These are phyloP conservation scores for Nephrotoma appendiculata DNA, from an alignment of 2,888 invertebrate species.

Conservation along the genomic window DNA sequence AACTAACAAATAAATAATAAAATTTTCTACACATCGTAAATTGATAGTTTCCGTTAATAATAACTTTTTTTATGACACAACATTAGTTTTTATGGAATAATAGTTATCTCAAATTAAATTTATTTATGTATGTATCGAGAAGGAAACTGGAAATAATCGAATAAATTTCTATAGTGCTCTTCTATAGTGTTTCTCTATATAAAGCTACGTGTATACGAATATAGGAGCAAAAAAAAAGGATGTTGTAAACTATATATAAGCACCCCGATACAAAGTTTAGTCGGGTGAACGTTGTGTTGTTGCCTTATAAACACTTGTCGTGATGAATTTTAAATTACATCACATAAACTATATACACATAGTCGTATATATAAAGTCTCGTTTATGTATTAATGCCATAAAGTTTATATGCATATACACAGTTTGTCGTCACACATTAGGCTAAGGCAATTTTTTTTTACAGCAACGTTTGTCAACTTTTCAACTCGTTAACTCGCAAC, in stretches of 20 bases:
- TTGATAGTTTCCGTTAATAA: neutral
- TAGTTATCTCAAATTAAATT: neutral
- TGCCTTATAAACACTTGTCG: neutral
- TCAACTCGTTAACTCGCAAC: neutral
- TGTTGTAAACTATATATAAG: neutral
- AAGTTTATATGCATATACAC: neutral
- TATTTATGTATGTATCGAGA: neutral
- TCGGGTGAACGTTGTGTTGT: neutral
- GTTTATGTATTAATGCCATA: neutral
- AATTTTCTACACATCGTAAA: neutral
- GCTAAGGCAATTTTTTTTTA: neutral
- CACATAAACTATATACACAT: neutral
- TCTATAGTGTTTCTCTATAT: no score
- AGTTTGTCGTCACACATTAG: neutral
- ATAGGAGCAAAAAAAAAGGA: neutral
- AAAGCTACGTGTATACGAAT: neutral
- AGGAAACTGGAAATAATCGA: neutral
- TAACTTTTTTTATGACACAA: neutral
- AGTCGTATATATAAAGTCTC: no score
- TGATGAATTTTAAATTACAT: neutral
- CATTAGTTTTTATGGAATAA: neutral
- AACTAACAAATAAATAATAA: neutral
- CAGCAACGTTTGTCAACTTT: neutral
- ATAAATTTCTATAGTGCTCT: neutral
- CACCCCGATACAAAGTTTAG: neutral